Evolutionary conservation across 2,113 vertebrate species (phyloP).

Genomic region (Amphiprion percula): DNA sequence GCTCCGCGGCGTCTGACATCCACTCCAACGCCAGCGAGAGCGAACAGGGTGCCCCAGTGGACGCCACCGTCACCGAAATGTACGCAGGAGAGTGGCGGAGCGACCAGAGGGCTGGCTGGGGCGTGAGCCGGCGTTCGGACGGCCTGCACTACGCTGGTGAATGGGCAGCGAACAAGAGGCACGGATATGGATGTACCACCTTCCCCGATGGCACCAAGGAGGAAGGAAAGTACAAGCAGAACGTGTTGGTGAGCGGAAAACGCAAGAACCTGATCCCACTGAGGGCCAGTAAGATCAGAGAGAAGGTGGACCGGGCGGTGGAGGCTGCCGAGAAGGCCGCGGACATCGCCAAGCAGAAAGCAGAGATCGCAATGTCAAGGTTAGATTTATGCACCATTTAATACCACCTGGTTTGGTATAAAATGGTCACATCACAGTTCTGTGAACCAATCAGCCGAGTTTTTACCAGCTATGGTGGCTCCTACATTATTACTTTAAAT

Average conservation of each 20-base stretch:
- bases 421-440: too few relatives aligned
- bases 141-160: conserved; percentile 96
- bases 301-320: conserved; percentile 96
- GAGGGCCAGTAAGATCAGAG: conserved; percentile 95
- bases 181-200: conserved; percentile 97
- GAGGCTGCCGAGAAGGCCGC: conserved; percentile 93
- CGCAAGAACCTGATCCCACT: conserved; percentile 98
- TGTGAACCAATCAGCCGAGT: too few relatives aligned
- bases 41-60: conserved; percentile 92
- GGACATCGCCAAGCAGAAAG: conserved; percentile 97
- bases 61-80: conserved; percentile 96
- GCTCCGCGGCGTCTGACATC: conserved; percentile 95
- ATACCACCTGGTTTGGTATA: too few relatives aligned
- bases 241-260: conserved; percentile 94
- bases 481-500: too few relatives aligned
- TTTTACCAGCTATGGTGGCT: too few relatives aligned
- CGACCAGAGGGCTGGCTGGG: conserved; percentile 94
- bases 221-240: conserved; percentile 99
- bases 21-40: conserved; percentile 97
- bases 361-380: conserved; percentile 97
- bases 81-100: conserved; percentile 97
- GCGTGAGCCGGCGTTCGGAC: conserved; percentile 93
- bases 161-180: conserved; percentile 94
- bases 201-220: conserved; percentile 97
- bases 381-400: conserved; percentile 64